Evolutionary conservation across 1,140 invertebrate species (phyloP), one percentile per base, ranked within the genome.

Genomic region (Procambarus clarkii): DNA sequence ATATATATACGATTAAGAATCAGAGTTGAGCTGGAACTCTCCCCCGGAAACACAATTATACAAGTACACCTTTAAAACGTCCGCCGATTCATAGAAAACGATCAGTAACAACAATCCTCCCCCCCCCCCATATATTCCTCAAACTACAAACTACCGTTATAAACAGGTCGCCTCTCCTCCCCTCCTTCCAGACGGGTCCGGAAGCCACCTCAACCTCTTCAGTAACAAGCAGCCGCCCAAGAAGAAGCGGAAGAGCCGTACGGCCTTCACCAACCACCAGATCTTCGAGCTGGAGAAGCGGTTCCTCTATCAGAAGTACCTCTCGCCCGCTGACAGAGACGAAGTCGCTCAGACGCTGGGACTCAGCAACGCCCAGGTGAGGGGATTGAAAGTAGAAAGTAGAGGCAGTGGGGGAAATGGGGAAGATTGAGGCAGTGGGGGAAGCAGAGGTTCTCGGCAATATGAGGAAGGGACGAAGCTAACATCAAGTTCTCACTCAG

Each of bases 251-350:
- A 99, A 99, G 95, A 99, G 98, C 15, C 96, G 98, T 94, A 99
- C 98, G 8, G 98, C 98, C 0, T 99, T 99, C 95, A 99, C 98
- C 77, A 99, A 99, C 95, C 98, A 99, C 94, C 98, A 99, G 95
- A 99, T 99, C 89, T 99, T 99, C 95, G 98, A 99, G 95, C 95
- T 99, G 94, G 98, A 99, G 94, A 99, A 99, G 94, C 95, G 98
- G 86, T 99, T 99, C 95, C 96, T 99, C 4, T 98, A 99, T 95
- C 98, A 99, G 95, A 99, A 99, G 95, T 99, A 99, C 95, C 96
- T 99, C 91, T 98, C 98, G 69, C 98, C 98, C 0, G 98, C 98
- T 0, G 98, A 99, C 95, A 96, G 98, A 85, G 98, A 99, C 94
- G 98, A 99, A 94, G 99, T 99, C 87, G 98, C 98, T 2, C 97